Base-by-base conservation (phyloP, 2,113 vertebrate genomes). In the Anhinga rufa region DNA sequence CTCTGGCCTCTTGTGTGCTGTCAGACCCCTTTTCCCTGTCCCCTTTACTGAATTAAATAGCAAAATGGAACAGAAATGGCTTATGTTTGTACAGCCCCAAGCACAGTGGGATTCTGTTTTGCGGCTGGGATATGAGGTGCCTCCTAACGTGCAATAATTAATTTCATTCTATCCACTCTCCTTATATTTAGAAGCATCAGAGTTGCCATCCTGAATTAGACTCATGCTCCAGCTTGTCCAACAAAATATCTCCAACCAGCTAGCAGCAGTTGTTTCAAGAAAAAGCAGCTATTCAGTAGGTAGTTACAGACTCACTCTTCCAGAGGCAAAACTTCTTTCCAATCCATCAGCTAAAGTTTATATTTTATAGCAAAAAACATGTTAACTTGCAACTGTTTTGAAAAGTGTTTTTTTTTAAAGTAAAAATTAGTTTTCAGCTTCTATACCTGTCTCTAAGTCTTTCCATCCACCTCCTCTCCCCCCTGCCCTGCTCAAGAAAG, bases 151-250 rank as follows among this genome's bases (percentile, higher is more conserved):
- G 70, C 84, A 82, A 38, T 74, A 94, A 93, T 91, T 96, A 95
- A 94, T 92, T 91, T 94, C 49, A 69, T 36, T 76, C 65, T 58
- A 89, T 94, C 61, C 86, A 80, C 57, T 94, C 48, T 95, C 42
- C 84, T 91, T 91, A 70, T 91, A 74, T 77, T 97, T 90, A 90
- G 78, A 79, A 95, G 78, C 54, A 84, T 76, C 69, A 77, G 86
- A 79, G 24, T 72, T 97, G 82, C 92, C 77, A 94, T 92, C 66
- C 84, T 69, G 71, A 93, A 90, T 87, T 69, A 80, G 58, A 60
- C 54, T 93, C 91, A 87, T 94, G 92, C 86, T 95, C 46, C 64
- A 83, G 82, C 95, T 96, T 93, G 91, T 88, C 92, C 74, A 80
- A 14, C 58, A 88, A 79, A 82, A 4, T 31, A 92, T 52, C 58